phyloP scores from a whole-genome alignment of 1,140 invertebrate species.

The Stegodyphus mimosarum region DNA sequence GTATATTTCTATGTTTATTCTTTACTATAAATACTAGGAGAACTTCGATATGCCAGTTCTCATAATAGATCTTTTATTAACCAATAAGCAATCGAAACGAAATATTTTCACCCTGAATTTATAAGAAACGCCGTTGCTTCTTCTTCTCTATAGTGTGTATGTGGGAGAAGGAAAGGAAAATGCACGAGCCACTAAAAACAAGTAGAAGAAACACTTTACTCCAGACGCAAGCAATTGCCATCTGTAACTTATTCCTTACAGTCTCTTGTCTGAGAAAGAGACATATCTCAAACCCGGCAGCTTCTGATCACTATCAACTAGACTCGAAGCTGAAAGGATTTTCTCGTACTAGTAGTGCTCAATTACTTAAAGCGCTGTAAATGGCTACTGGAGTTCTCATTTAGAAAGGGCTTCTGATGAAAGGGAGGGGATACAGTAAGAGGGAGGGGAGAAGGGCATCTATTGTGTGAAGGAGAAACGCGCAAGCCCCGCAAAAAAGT shows the following conservation, averaged over 20 bases:
- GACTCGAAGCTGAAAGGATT: slow-evolving; percentile 13
- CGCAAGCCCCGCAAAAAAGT: slow-evolving; percentile 20
- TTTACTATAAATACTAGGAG: no score
- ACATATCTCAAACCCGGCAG: background rate
- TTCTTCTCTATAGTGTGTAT: no score
- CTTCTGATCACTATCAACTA: slow-evolving; percentile 6
- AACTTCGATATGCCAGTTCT: no score
- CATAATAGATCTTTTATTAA: no score
- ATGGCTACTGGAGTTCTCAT: slow-evolving; percentile 30
- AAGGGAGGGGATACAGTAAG: background rate
- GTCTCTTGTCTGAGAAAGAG: background rate
- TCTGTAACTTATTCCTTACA: background rate
- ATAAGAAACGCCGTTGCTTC: no score
- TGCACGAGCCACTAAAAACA: no score
- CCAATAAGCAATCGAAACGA: no score
- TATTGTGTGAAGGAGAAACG: slow-evolving; percentile 25
- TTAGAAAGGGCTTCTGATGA: slow-evolving; percentile 6
- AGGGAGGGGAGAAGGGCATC: background rate
- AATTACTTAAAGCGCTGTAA: slow-evolving; percentile 52
- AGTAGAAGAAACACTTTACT: no score
- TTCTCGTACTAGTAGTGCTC: slow-evolving; percentile 21
- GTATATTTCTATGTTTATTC: no score
- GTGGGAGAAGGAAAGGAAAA: no score
- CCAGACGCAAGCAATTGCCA: no score
- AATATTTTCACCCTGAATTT: no score